Evolutionary conservation across 2,113 vertebrate genomes (phyloP), one percentile per base, ranked within the genome.

Genomic region (Etheostoma cragini): DNA sequence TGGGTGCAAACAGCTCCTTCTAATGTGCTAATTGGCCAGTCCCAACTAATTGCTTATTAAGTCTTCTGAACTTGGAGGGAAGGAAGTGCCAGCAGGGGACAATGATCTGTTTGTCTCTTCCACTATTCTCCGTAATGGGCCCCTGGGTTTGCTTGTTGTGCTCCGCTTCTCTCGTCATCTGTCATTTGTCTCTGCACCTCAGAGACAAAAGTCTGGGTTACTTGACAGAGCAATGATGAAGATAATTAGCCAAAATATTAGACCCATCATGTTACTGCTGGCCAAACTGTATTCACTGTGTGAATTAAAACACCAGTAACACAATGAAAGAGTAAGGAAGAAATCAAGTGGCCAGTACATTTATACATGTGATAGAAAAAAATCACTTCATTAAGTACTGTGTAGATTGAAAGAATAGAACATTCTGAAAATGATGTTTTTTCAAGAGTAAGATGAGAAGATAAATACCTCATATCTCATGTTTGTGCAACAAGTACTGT

Each of bases 21-120:
- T 78, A 60, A 81, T 73, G 69, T 82, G 80, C 57, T 87, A 87
- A 88, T 88, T 77, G 73, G 64, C 54, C 69, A 68, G 74, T 84
- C 87, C 79, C 58, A 57, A 81, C 38, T 54, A 60, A 71, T 81
- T 56, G 22, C 79, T 33, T 30, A 64, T 62, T 16, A 24, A 42
- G 49, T 11, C 49, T 45, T 56, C 21, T 70, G 78, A 85, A 70
- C 42, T 56, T 15, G 38, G 58, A 35, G 42, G 22, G 56, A 65
- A 38, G 78, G 42, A 84, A 73, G 66, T 52, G 72, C 77, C 50
- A 65, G 72, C 53, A 79, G 80, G 72, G 64, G 42, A 66, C 42
- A 52, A 22, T 13, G 63, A 66, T 86, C 50, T 38, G 22, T 13
- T 53, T 63, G 30, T 72, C 72, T 42, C 54, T 30, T 26, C 65